phyloP scores from a whole-genome alignment of 2,888 invertebrate species.

The Noctua fimbriata region DNA sequence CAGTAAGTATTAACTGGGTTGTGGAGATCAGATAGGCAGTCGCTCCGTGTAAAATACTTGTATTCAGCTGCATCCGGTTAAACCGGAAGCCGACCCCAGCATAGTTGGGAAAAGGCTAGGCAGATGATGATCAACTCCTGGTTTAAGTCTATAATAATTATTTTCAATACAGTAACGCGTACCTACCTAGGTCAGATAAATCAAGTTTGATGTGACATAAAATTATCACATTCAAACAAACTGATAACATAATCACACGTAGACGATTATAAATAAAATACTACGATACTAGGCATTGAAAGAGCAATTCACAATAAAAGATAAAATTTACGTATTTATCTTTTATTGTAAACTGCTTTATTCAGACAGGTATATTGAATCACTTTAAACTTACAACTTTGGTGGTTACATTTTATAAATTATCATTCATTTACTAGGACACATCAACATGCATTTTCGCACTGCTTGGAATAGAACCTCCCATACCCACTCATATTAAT shows the following conservation, averaged over 20 bases:
- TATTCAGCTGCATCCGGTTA: not conserved
- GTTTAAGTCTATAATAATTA: not conserved
- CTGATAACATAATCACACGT: slow-evolving; percentile 12
- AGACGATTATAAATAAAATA: slow-evolving; percentile 7
- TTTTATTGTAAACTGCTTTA: not conserved
- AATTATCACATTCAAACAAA: not conserved
- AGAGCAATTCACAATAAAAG: not conserved
- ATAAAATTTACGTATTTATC: not conserved
- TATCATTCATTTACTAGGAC: not conserved
- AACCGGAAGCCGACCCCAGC: not conserved
- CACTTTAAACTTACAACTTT: not conserved
- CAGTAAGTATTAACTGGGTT: too few species aligned
- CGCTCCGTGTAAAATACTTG: not conserved
- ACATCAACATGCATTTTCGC: not conserved
- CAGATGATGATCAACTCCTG: not conserved
- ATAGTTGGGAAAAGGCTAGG: not conserved
- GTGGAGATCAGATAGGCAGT: not conserved
- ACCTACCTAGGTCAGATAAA: not conserved
- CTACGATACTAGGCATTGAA: not conserved
- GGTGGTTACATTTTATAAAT: not conserved
- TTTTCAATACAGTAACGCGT: not conserved
- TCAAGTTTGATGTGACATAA: not conserved
- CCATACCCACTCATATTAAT: not conserved
- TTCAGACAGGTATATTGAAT: not conserved
- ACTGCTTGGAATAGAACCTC: not conserved